These are phyloP conservation scores for Cinclus mexicanus DNA, from an alignment of 2,113 vertebrate genomes.

Conservation along the genomic window DNA sequence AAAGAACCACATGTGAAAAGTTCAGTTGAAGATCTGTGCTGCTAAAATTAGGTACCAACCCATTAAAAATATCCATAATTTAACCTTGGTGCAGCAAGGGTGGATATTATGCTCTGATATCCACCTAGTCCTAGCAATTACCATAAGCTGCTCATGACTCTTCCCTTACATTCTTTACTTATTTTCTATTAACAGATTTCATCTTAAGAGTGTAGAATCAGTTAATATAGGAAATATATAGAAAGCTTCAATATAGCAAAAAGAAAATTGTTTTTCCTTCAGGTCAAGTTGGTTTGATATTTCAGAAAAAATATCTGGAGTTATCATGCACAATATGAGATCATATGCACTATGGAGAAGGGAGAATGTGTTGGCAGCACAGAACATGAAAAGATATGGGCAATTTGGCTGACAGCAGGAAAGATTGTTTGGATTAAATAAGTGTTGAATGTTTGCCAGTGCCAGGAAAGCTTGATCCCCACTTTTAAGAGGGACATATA, in stretches of 20 bases:
- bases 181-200: background rate
- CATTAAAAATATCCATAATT: background rate
- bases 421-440: constrained; percentile 19
- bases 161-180: background rate
- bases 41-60: background rate
- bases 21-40: background rate
- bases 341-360: background rate
- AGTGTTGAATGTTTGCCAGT: background rate
- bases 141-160: background rate
- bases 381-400: background rate
- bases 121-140: background rate
- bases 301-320: background rate
- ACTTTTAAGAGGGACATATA: constrained; percentile 25
- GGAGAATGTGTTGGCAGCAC: background rate
- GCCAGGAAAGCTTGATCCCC: constrained; percentile 1
- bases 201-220: background rate
- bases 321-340: background rate
- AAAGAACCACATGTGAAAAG: background rate
- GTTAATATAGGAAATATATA: background rate
- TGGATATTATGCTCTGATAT: background rate
- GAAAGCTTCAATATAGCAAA: background rate
- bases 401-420: constrained; percentile 24
- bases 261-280: background rate
- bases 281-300: background rate
- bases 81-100: background rate